Evolutionary conservation across 2,888 invertebrate genomes (phyloP), one percentile per base, ranked within the genome.

Genomic region (Eueremaeus valkanovi): DNA sequence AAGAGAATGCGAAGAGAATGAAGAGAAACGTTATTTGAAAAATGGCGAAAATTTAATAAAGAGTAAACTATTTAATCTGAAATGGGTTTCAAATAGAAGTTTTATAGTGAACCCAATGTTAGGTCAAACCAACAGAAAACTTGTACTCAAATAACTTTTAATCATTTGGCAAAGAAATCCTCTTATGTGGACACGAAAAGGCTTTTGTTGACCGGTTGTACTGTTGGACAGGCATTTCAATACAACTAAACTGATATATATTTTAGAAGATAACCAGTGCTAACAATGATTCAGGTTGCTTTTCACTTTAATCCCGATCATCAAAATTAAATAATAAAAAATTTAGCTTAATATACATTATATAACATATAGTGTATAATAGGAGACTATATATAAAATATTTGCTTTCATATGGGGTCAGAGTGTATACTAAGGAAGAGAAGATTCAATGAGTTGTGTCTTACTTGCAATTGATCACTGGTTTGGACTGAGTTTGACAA

Each of bases 401-500:
- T 45, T 45, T 45, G 45, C 36, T 45, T 18, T 18, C 16, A 45
- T 45, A 24, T 55, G 21, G 24, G 5, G 24, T 55, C 24, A 24
- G 27, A 61, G 61, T 29, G 8, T 31, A 61, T 11, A 31, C 9
- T 45, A 6, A 11, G 8, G 45, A 45, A 61, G 8, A 61, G 61
- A 61, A 51, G 29, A 61, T 16, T 16, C 29, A 61, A 61, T 61
- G 29, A 61, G 36, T 66, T 66, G 27, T 24, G 27, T 66, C 18
- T 66, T 21, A 9, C 66, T 36, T 66, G n/a, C 18, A 36, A 66
- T 66, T 66, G 40, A 36, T 66, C 21, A 36, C 66, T 63, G 33
- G 58, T 58, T 58, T 24, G 58, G 9, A 63, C 63, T 66, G 66
- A 31, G 8, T 36, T 66, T 66, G 66, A 66, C 66, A 66, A 66